phyloP scores from a whole-genome alignment of 2,888 invertebrate species.

The Lymantria dispar region DNA sequence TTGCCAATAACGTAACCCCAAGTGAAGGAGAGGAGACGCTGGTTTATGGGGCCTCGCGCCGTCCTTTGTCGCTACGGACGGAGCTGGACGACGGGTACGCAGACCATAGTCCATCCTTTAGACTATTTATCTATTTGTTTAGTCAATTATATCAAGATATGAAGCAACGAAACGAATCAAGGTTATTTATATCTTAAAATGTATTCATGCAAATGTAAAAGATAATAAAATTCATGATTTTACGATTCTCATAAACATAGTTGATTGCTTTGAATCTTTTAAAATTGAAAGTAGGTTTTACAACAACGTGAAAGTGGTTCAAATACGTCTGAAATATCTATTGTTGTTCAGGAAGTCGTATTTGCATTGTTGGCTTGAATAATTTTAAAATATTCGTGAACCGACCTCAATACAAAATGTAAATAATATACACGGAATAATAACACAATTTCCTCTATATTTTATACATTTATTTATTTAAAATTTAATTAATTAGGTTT shows the following conservation, averaged over 20 bases:
- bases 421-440: not conserved
- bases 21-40: too few relatives aligned
- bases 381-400: not conserved
- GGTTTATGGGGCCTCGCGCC: too few relatives aligned
- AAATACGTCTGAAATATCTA: slow-evolving; percentile 1
- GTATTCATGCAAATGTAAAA: not conserved
- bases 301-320: slow-evolving; percentile 9
- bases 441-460: not conserved
- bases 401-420: slow-evolving; percentile 1
- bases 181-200: too few relatives aligned
- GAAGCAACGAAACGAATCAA: too few relatives aligned
- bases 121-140: too few relatives aligned
- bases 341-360: slow-evolving; percentile 10
- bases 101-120: too few relatives aligned
- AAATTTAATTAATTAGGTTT: too few relatives aligned
- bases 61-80: too few relatives aligned
- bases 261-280: slow-evolving; percentile 11
- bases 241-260: slow-evolving; percentile 4
- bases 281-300: slow-evolving; percentile 5
- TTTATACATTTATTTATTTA: too few relatives aligned
- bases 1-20: too few relatives aligned
- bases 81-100: too few relatives aligned
- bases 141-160: too few relatives aligned
- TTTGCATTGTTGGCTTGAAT: slow-evolving; percentile 3
- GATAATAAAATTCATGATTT: slow-evolving; percentile 3